Evolutionary conservation across 1,140 invertebrate genomes (phyloP), one percentile per base, ranked within the genome.

Genomic region (Dreissena polymorpha): DNA sequence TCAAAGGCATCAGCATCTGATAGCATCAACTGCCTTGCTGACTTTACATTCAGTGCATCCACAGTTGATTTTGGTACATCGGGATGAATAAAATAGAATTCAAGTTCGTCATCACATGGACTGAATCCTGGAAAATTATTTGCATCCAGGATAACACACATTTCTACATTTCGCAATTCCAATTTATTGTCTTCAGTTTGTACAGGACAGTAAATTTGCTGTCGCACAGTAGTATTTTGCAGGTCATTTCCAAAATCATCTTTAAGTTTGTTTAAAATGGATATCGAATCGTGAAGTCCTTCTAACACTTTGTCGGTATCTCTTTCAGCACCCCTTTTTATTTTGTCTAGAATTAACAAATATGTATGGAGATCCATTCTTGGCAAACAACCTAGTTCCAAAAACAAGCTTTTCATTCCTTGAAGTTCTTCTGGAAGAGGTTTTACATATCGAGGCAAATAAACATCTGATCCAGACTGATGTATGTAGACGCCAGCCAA

Each of bases 11-110:
- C 84, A 29, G 73, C 51, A 8, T 81, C 79, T 50, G 78, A 78
- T 49, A 88, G 53, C 16, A 86, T 55, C 1, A 80, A 27, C 7
- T 85, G 73, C 27, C 83, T 87, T 27, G 89, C 39, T 0, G 85
- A 57, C 7, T 71, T 81, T 55, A 89, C 87, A 12, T 89, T 88
- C 2, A 91, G 85, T 0, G 71, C 64, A 50, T 89, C 65, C 12
- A 87, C 87, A 10, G 85, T 86, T 29, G 53, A 51, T 8, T n/a
- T 67, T 50, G 87, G 81, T 27, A 90, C 60, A 73, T 86, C 71
- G 23, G 75, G 72, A 65, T 91, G 88, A 7, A 90, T 86, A 67
- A 85, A 85, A 12, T 76, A 27, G 25, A 86, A 53, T 29, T 71
- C 60, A 72, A 85, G 85, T 64, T 70, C 75, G 21, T 86, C 77